Percentiles rank a stretch among this genome's conserved stretches.
These are phyloP conservation scores for Glareola pratincola DNA, from an alignment of 2,113 vertebrate genomes.

Conservation along the genomic window DNA sequence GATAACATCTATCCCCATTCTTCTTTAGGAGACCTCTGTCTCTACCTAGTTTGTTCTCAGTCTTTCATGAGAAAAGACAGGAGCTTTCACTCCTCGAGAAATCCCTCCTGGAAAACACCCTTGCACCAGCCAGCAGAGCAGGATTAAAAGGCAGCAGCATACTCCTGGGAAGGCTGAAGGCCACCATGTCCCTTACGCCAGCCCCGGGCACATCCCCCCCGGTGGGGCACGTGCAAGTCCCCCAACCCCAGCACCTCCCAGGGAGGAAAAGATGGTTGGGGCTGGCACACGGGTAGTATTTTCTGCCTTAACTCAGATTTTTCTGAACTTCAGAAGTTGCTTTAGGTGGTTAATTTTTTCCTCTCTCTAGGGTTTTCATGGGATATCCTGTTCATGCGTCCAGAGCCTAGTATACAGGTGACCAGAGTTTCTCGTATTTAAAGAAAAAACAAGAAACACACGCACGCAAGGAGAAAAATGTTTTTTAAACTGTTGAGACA, in stretches of 20 bases:
- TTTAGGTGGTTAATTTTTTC: not conserved
- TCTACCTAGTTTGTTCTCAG: not conserved
- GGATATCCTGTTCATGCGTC: conserved; percentile 38
- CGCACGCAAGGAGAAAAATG: not conserved
- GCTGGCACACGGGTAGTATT: not conserved
- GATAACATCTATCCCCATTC: accelerated
- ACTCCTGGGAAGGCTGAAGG: not conserved
- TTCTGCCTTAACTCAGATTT: not conserved
- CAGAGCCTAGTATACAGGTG: not conserved
- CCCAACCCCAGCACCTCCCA: not conserved
- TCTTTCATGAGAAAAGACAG: not conserved
- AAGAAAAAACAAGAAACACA: not conserved
- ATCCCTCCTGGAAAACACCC: accelerated
- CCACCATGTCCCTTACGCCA: not conserved
- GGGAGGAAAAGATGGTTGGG: not conserved
- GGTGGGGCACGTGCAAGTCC: accelerated
- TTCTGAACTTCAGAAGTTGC: not conserved
- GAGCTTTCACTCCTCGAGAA: not conserved
- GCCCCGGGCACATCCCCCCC: not conserved
- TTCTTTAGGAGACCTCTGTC: not conserved
- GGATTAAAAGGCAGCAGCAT: not conserved
- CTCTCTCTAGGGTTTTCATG: not conserved
- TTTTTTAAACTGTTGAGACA: not conserved
- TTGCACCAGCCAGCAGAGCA: not conserved
- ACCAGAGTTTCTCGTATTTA: not conserved